Evolutionary conservation across 2,797 vertebrate genomes (phyloP).

Genomic region (Pelobates cultripes): DNA sequence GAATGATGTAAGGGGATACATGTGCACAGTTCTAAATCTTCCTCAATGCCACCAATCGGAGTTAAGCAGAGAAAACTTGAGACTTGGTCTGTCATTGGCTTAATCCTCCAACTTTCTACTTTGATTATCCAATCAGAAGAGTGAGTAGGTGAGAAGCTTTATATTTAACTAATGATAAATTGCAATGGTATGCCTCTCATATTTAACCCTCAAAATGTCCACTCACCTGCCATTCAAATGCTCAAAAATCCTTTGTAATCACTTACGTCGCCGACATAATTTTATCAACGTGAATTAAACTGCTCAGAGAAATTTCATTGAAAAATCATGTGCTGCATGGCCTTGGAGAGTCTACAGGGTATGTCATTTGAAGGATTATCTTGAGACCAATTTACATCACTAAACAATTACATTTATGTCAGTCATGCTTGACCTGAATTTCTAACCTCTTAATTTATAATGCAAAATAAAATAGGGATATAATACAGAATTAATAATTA

Average conservation of each 20-base stretch:
- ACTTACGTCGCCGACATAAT: not conserved
- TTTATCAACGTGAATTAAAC: constrained; percentile 13
- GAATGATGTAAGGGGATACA: too few relatives aligned
- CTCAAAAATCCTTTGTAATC: not conserved
- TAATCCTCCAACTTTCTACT: too few relatives aligned
- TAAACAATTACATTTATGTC: constrained; percentile 41
- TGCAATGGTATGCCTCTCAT: too few relatives aligned
- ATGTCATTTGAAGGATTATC: constrained; percentile 50
- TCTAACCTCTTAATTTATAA: constrained; percentile 53
- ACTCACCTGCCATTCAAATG: not conserved
- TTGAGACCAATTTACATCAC: constrained; percentile 49
- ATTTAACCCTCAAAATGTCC: not conserved
- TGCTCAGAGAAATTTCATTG: constrained; percentile 25
- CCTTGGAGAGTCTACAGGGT: constrained; percentile 33
- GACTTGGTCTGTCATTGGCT: too few relatives aligned
- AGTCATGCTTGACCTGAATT: constrained; percentile 50
- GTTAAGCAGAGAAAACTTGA: too few relatives aligned
- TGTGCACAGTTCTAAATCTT: too few relatives aligned
- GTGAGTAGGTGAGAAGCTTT: too few relatives aligned
- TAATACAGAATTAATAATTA: constrained; percentile 50
- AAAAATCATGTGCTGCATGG: constrained; percentile 13
- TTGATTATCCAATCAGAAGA: too few relatives aligned
- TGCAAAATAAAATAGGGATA: constrained; percentile 36
- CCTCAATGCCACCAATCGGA: too few relatives aligned
- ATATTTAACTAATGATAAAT: too few relatives aligned